Evolutionary conservation across 2,888 invertebrate species (phyloP).

Genomic region (Aporophyla lueneburgensis): DNA sequence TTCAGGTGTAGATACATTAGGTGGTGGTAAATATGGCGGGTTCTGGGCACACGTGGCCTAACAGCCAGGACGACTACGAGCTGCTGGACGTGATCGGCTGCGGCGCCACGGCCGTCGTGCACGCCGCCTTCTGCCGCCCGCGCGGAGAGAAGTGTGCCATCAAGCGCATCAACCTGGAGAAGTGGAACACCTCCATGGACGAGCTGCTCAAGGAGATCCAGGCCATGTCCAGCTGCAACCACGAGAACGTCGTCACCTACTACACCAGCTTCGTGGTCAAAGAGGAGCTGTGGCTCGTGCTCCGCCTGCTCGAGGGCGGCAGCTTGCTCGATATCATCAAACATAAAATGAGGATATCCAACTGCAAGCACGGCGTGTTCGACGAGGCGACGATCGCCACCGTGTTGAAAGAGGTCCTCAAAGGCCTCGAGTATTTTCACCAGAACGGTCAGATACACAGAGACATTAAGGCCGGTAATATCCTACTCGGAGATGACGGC

Average conservation of each 20-base stretch:
- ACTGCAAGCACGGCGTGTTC: slow-evolving; percentile 99
- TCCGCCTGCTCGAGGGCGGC: slow-evolving; percentile 98
- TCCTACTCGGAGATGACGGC: slow-evolving; percentile 98
- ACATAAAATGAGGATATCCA: slow-evolving; percentile 97
- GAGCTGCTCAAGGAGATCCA: slow-evolving; percentile 98
- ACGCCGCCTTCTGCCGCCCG: slow-evolving; percentile 98
- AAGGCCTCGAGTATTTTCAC: slow-evolving; percentile 99
- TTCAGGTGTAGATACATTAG: slow-evolving; percentile 37
- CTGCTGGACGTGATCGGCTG: slow-evolving; percentile 98
- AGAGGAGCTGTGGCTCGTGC: slow-evolving; percentile 99
- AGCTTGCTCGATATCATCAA: slow-evolving; percentile 98
- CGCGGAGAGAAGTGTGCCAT: slow-evolving; percentile 99
- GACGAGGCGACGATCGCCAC: slow-evolving; percentile 99
- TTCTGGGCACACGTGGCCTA: slow-evolving; percentile 94
- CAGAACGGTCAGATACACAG: slow-evolving; percentile 99
- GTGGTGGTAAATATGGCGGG: slow-evolving; percentile 77
- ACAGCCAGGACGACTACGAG: slow-evolving; percentile 98
- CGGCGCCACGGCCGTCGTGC: slow-evolving; percentile 99
- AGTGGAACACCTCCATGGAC: slow-evolving; percentile 99
- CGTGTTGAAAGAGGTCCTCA: slow-evolving; percentile 98
- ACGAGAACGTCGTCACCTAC: slow-evolving; percentile 99
- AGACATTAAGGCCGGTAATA: slow-evolving; percentile 92
- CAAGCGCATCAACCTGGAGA: slow-evolving; percentile 99
- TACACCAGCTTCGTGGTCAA: slow-evolving; percentile 99
- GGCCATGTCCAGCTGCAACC: slow-evolving; percentile 99